Base-by-base conservation (phyloP, 64 coral and sea anemone species). In the Stichodactyla helianthus region DNA sequence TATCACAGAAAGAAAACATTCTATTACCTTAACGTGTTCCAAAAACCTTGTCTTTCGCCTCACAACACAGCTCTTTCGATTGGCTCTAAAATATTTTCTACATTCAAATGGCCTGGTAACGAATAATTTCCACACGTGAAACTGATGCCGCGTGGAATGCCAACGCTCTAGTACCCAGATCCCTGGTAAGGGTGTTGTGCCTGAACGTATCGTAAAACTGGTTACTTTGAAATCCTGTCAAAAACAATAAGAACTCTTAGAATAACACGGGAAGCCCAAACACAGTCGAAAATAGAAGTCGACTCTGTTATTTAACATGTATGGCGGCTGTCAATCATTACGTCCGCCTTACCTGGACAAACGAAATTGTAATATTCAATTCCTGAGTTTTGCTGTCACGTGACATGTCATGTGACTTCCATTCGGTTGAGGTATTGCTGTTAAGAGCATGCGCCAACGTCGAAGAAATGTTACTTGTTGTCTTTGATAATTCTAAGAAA, bases 341-440 rank as follows among this genome's bases (percentile, higher is more conserved):
- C 35, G 35, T 44, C 65, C 19, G 68, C 22, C 54, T 44, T 74
- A 94, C 93, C 93, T 94, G 93, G 31, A 71, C 82, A 71, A 94
- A 86, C 14, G n/a, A 59, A 1, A 94, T 74, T 14, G 93, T 94
- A 9, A 94, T 88, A 26, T 94, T 94, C 61, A 94, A 26, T 83
- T 88, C 82, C 59, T 94, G 89, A 8, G 81, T 15, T 19, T 65
- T 78, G 60, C 80, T 91, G 6, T 76, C 54, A 17, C 50, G 18
- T 79, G 86, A 61, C 71, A 88, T 88, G 1, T 12, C 17, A 28
- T 79, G 28, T 10, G 93, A 94, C 25, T 74, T 77, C 93, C 93
- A 94, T 68, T 87, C 87, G 15, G 79, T 91, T 50, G 62, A 88
- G 12, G 31, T 79, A 50, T 85, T 77, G 13, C 82, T 57, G 19